These are phyloP conservation scores for Ctenopoma multispine DNA, from an alignment of 2,797 vertebrate genomes.

Conservation along the genomic window DNA sequence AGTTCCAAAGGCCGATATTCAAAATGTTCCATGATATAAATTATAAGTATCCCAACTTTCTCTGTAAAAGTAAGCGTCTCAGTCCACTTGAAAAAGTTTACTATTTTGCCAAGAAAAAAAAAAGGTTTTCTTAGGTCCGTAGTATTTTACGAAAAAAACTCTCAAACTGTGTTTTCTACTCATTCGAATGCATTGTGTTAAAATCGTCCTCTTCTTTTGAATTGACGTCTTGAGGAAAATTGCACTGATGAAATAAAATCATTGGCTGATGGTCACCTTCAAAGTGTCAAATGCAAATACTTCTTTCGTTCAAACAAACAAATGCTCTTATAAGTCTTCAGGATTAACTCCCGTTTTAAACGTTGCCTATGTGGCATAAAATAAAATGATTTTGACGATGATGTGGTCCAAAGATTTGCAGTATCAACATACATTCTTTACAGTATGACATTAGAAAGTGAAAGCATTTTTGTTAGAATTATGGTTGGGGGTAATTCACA, in stretches of 20 bases:
- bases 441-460: neutral
- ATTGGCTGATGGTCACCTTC: neutral
- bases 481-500: neutral
- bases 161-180: neutral
- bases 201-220: constrained; percentile 49
- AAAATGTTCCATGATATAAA: neutral
- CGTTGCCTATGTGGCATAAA: neutral
- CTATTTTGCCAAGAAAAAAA: neutral
- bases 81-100: neutral
- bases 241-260: constrained; percentile 43
- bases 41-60: constrained; percentile 5
- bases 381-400: neutral
- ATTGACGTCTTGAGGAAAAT: constrained; percentile 35
- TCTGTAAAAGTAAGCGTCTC: neutral
- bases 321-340: neutral
- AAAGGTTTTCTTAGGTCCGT: fast-evolving
- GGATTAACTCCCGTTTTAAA: neutral
- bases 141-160: neutral
- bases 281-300: constrained; percentile 27
- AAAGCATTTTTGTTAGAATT: neutral
- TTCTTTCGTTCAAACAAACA: constrained; percentile 3
- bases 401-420: neutral
- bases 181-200: constrained; percentile 4
- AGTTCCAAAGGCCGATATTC: neutral
- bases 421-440: neutral